Base-by-base conservation (phyloP, 2,888 invertebrate species). In the Embidobia sp. region DNA sequence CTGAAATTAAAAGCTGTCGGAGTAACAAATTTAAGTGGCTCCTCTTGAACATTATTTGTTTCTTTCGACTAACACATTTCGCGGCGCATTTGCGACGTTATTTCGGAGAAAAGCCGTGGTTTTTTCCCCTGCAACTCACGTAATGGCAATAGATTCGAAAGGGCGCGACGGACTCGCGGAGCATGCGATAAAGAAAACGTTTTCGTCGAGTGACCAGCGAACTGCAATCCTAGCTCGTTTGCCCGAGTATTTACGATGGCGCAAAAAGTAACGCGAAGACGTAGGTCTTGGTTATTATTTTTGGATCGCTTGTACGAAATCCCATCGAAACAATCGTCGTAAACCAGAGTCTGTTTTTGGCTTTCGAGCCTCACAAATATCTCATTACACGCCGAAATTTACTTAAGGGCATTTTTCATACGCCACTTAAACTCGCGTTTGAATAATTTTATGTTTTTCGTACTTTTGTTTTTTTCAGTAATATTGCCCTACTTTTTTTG, bases 221-320 rank as follows among this genome's bases (percentile, higher is more conserved):
- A 53, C 63, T 63, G 72, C 72, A 77, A 73, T 73, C 35, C 73
- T 66, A 33, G 27, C 55, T 72, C 77, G 77, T 63, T 72, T 67
- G 66, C 53, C 44, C 27, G 53, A 73, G 72, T 67, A 77, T 77
- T 77, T 73, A 77, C 55, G 72, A 51, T 27, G 57, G 49, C 37
- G 49, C 29, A 59, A 49, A 61, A 77, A 72, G 49, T 66, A 69
- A 72, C 55, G 64, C 59, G 7, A 18, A 13, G 35, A 1, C 10
- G 33, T 3, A 5, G 33, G 40, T n/a, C 46, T 27, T 40, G 19
- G 48, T 67, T 53, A 74, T 69, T 75, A 69, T 75, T 69, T 69
- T 67, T 31, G 33, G 18, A 75, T 67, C 53, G 57, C 55, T 42
- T 63, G 18, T 37, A 26, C 37, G 59, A n/a, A n/a, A n/a, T n/a